Evolutionary conservation across 92 coral and sea anemone species (phyloP).

Genomic region (Parazoanthus darwini): DNA sequence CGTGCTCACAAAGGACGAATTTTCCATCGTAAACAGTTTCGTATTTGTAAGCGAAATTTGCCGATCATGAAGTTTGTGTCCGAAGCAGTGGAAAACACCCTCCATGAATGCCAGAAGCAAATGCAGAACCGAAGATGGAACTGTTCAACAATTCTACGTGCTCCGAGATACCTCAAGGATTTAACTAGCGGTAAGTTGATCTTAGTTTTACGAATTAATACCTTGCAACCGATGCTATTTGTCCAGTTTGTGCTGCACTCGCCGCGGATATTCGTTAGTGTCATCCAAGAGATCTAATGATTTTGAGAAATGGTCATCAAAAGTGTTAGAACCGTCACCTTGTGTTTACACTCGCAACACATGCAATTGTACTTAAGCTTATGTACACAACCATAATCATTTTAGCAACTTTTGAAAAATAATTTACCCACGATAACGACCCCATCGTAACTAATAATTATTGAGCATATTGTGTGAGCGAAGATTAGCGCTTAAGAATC

Average conservation of each 20-base stretch:
- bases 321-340: conserved; percentile 21
- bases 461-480: conserved; percentile 9
- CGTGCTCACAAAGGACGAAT: conserved; percentile 44
- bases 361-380: conserved; percentile 44
- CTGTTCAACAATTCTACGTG: conserved; percentile 66
- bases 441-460: conserved; percentile 21
- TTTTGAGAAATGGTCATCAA: conserved; percentile 41
- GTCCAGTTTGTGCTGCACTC: conserved; percentile 16
- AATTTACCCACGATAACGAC: conserved; percentile 41
- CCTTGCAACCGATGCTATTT: background rate
- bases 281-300: conserved; percentile 21
- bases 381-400: conserved; percentile 44
- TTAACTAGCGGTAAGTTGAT: conserved; percentile 74
- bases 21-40: conserved; percentile 72
- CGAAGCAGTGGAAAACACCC: conserved; percentile 80
- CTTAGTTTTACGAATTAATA: background rate
- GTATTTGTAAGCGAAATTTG: conserved; percentile 62
- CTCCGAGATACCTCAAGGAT: conserved; percentile 72
- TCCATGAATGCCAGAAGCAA: conserved; percentile 66
- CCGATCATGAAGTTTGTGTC: conserved; percentile 82
- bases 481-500: conserved; percentile 11
- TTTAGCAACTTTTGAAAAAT: conserved; percentile 42
- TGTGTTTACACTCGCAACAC: conserved; percentile 35
- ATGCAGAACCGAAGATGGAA: conserved; percentile 78
- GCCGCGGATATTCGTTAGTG: conserved; percentile 18